A percentile compares a stretch with the other conserved stretches of the same genome.
Evolutionary conservation across 2,113 vertebrate genomes (phyloP).

Genomic region (Drymodes brunneopygia): DNA sequence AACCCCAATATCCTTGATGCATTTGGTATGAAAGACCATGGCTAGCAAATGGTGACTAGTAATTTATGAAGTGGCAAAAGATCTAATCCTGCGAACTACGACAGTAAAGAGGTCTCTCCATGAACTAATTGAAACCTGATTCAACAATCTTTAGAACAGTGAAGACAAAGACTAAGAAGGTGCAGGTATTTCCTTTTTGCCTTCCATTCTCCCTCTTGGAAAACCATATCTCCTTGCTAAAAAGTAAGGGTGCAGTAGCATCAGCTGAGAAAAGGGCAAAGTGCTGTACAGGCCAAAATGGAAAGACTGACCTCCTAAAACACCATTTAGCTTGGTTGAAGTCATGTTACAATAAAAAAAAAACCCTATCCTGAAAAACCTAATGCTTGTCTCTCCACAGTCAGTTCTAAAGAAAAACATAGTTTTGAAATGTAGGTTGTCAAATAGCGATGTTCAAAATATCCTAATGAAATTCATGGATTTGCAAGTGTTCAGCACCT

Average conservation of each 20-base stretch:
- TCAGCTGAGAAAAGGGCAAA: neutral
- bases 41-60: neutral
- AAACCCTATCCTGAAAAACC: neutral
- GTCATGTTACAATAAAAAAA: neutral
- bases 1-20: neutral
- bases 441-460: neutral
- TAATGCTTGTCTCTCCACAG: neutral
- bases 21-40: neutral
- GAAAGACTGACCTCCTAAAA: neutral
- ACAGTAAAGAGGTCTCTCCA: neutral
- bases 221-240: neutral
- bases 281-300: neutral
- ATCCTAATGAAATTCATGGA: neutral
- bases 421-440: neutral
- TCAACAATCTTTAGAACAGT: neutral
- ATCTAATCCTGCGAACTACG: fast-evolving
- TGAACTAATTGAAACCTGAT: neutral
- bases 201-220: neutral
- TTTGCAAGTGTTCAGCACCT: neutral
- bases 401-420: neutral
- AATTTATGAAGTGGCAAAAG: neutral
- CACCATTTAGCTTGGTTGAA: neutral
- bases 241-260: neutral
- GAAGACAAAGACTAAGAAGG: neutral
- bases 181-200: neutral